These are phyloP conservation scores for Diachasmimorpha longicaudata DNA, from an alignment of 1,140 invertebrate genomes.

Conservation along the genomic window DNA sequence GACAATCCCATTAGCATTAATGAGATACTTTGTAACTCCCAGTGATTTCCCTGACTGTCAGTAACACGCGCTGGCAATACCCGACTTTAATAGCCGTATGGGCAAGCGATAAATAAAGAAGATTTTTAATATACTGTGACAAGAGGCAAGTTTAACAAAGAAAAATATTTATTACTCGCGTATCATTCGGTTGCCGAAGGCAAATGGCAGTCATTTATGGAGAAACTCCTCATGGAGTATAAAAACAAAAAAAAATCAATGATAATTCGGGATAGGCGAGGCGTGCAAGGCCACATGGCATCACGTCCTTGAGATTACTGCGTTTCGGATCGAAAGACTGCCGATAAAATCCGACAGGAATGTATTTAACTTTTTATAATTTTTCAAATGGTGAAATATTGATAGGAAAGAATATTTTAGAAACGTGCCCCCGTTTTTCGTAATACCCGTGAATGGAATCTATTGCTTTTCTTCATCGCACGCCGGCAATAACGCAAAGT, in stretches of 20 bases:
- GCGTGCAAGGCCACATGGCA: conserved; percentile 12
- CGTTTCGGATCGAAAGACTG: background rate
- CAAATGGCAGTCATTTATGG: background rate
- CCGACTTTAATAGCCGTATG: background rate
- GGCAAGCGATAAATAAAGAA: background rate
- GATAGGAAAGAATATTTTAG: background rate
- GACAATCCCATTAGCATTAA: conserved; percentile 32
- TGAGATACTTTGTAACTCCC: conserved; percentile 33
- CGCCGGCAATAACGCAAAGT: background rate
- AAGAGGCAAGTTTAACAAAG: background rate
- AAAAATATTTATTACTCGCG: background rate
- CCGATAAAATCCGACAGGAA: background rate
- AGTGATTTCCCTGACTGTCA: background rate
- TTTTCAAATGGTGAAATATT: background rate
- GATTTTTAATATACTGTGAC: background rate
- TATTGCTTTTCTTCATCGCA: background rate
- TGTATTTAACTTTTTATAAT: background rate
- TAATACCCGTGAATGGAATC: background rate
- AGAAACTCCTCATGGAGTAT: background rate
- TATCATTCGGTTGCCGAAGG: background rate
- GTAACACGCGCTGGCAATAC: background rate
- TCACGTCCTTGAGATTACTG: conserved; percentile 3
- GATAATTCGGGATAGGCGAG: conserved; percentile 3
- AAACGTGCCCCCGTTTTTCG: too few species aligned
- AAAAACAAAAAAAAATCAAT: background rate